phyloP scores from a whole-genome alignment of 2,888 invertebrate species.

The Zonitis immaculata region DNA sequence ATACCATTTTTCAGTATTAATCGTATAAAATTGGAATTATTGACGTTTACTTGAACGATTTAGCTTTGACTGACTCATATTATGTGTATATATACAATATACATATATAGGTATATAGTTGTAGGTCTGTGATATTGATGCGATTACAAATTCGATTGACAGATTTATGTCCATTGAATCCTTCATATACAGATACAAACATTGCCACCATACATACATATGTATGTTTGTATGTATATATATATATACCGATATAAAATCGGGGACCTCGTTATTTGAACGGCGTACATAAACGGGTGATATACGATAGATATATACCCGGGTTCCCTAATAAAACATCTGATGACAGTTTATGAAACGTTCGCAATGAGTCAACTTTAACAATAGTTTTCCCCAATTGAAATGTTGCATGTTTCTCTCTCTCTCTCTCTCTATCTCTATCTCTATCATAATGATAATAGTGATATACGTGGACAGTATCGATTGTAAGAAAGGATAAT shows the following conservation, averaged over 20 bases:
- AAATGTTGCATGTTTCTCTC: constrained; percentile 10
- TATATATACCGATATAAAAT: constrained; percentile 14
- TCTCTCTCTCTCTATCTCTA: background rate
- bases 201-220: constrained; percentile 1
- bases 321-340: constrained; percentile 30
- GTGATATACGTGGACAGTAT: background rate
- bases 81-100: no score
- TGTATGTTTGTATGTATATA: constrained; percentile 7
- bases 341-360: constrained; percentile 32
- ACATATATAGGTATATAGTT: no score
- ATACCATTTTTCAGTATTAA: no score
- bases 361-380: constrained; percentile 31
- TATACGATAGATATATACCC: constrained; percentile 31
- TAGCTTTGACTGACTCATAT: background rate
- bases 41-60: no score
- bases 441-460: background rate
- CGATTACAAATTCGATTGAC: constrained; percentile 22
- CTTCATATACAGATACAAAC: constrained; percentile 3
- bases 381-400: constrained; percentile 24
- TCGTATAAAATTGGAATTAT: no score
- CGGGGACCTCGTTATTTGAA: constrained; percentile 17
- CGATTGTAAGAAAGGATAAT: constrained; percentile 17
- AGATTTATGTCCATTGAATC: constrained; percentile 14
- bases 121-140: background rate
- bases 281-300: constrained; percentile 18